Evolutionary conservation across 1,140 invertebrate species (phyloP), one percentile per base, ranked within the genome.

Genomic region (Ridgeia piscesae): DNA sequence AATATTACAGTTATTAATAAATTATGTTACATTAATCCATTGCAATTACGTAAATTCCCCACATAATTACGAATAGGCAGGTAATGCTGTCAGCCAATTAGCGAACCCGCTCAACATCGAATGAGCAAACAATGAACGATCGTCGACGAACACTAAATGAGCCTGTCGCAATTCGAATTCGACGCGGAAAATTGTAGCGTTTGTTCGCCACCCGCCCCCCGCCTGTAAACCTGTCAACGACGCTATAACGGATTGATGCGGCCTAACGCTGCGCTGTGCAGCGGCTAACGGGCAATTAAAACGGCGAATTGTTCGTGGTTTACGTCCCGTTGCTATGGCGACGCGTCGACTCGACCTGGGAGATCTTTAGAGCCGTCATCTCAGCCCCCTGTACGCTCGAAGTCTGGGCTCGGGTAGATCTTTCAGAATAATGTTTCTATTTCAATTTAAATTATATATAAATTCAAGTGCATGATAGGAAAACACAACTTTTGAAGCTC

Each of bases 251-350:
- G 89, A 90, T 90, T 33, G 89, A 31, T 14, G 34, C 33, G 31
- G 89, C 17, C 34, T 34, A 4, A 33, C 89, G 34, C 17, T 8
- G 34, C 17, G 33, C 14, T 27, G 35, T 33, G 33, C 35, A n/a
- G 0, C 34, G 89, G 89, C 33, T 90, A 35, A 35, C 89, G 34
- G 89, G 34, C 89, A 90, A 90, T 90, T 90, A 90, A 90, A 90
- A 90, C 33, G 35, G 34, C 89, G 35, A 90, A 34, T 90, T 90
- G 34, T 90, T 34, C 89, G 34, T 90, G 89, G 34, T 90, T 90
- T 90, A 90, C 89, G 89, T 33, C 89, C 2, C 33, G 89, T 90
- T 90, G 35, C n/a, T 33, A 31, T 90, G 89, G 21, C 89, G 35
- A 90, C 89, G 35, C 35, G 89, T 34, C 89, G 34, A n/a, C 89